phyloP scores from a whole-genome alignment of 2,888 invertebrate species.

The Salpingus planirostris region DNA sequence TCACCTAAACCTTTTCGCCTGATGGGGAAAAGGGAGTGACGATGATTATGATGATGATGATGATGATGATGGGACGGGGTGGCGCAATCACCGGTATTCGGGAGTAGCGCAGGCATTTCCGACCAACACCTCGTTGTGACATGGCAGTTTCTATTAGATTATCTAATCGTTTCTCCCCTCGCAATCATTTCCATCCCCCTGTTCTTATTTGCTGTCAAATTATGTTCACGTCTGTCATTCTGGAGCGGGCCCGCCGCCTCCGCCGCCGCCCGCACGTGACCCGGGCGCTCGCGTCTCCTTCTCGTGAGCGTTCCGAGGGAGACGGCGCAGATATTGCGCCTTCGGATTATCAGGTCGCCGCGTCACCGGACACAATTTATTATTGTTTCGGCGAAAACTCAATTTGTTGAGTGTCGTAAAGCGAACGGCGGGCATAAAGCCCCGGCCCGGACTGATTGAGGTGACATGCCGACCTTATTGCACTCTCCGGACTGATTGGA shows the following conservation, averaged over 20 bases:
- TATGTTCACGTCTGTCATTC: conserved; percentile 43
- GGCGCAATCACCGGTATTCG: conserved; percentile 16
- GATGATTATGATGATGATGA: no score
- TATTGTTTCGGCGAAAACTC: conserved; percentile 31
- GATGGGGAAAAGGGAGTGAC: no score
- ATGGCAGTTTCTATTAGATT: conserved; percentile 32
- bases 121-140: conserved; percentile 28
- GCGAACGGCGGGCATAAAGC: conserved; percentile 11
- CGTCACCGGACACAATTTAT: conserved; percentile 30
- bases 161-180: conserved; percentile 35
- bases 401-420: conserved; percentile 29
- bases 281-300: not conserved
- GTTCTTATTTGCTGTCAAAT: conserved; percentile 43
- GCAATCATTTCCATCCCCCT: conserved; percentile 39
- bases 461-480: conserved; percentile 10
- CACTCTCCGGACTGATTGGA: conserved; percentile 16
- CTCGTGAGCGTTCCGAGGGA: conserved; percentile 1
- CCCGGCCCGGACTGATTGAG: conserved; percentile 3
- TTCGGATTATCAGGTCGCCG: conserved; percentile 16
- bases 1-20: no score
- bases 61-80: no score
- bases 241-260: conserved; percentile 31
- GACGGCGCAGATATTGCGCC: conserved; percentile 6
- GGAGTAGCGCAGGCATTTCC: conserved; percentile 14
- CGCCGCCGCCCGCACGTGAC: conserved; percentile 1